Evolutionary conservation across 2,797 vertebrate species (phyloP), one percentile per base, ranked within the genome.

Genomic region (Acestrorhynchus altus): DNA sequence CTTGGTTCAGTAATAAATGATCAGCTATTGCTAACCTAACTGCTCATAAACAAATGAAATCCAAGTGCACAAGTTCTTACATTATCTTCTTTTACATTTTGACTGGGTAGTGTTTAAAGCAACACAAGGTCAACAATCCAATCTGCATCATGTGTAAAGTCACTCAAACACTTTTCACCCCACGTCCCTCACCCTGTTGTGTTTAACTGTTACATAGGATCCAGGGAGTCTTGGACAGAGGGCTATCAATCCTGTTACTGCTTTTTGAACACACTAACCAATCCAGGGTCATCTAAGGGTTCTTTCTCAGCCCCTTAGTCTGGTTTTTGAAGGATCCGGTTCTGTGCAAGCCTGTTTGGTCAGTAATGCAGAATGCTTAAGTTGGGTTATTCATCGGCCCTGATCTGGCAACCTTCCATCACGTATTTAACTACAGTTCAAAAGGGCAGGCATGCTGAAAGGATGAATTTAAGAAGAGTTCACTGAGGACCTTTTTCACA

Each of bases 371-470:
- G 54, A 28, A 24, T n/a, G 26, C 18, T 76, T 11, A 46, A 20
- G 13, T 18, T 18, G 40, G 76, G 28, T 80, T 74, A 77, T 73
- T 71, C 51, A 82, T 80, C 74, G 64, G 60, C 31, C 31, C 24
- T 77, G 83, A 81, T 70, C 77, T 61, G 42, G 52, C 44, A 42
- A 66, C 65, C 28, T 10, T 26, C 26, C 24, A 42, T 66, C 72
- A 65, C 40, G 61, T 31, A 80, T 66, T 71, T 69, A 79, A 61
- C 31, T 65, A 12, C 40, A 67, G 78, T 60, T 64, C 57, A 47
- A 39, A 64, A 66, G 60, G 57, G 66, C 54, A 57, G 47, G 20
- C n/a, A 51, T 64, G 22, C 54, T 42, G 47, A 56, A 0, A 11
- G 47, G 66, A 18, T 24, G 39, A 59, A 9, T 42, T 49, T 28